Evolutionary conservation across 2,797 vertebrate species (phyloP).

Genomic region (Dendrocincla fuliginosa): DNA sequence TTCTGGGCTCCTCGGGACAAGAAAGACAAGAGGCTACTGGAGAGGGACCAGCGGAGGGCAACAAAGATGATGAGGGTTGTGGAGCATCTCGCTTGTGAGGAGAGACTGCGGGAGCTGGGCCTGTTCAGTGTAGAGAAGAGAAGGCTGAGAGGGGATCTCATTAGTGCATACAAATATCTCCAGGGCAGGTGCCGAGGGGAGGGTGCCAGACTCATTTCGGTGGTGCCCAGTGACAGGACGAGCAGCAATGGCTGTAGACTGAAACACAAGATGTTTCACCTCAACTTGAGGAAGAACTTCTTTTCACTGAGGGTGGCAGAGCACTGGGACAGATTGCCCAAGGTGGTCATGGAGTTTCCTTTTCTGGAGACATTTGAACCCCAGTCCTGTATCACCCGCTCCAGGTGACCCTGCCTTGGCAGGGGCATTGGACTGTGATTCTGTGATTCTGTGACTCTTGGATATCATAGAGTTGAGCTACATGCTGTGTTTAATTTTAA

Average conservation of each 20-base stretch:
- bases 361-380: neutral
- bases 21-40: neutral
- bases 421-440: neutral
- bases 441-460: neutral
- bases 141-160: neutral
- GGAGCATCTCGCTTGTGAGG: neutral
- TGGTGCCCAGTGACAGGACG: neutral
- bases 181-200: neutral
- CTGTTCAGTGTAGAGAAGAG: neutral
- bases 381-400: neutral
- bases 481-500: neutral
- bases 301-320: neutral
- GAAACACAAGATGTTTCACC: neutral
- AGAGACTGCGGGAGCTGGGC: neutral
- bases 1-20: neutral
- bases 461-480: rapidly evolving
- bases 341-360: neutral
- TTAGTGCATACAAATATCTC: neutral
- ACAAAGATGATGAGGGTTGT: neutral
- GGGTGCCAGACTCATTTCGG: neutral
- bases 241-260: neutral
- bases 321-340: neutral
- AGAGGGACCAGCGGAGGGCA: neutral
- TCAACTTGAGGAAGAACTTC: neutral
- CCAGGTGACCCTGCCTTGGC: neutral